Conservation (phyloP, 2,888 invertebrate genomes). For the Myopa testacea region DNA sequence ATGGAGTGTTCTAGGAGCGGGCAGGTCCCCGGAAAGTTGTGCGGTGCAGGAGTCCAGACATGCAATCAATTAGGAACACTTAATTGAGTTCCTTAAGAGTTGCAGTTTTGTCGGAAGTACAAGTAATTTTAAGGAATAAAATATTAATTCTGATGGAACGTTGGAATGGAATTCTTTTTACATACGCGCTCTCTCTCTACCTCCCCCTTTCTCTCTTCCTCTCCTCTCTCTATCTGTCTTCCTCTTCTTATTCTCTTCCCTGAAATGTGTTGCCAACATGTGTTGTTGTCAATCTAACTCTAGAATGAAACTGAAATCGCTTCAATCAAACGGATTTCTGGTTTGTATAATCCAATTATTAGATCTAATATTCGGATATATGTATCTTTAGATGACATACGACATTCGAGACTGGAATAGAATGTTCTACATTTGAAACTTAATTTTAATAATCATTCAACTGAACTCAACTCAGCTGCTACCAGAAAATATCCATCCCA, state of each 20-base stretch:
- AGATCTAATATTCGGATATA: too few species aligned
- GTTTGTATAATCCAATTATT: too few species aligned
- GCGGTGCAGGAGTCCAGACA: neutral
- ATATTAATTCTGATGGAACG: slow-evolving; percentile 7
- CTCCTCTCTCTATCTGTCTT: neutral
- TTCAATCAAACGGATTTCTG: too few species aligned
- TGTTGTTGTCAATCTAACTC: too few species aligned
- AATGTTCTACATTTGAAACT: neutral
- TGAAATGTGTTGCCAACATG: too few species aligned
- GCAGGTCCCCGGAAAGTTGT: neutral
- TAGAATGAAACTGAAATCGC: too few species aligned
- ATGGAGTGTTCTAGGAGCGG: neutral
- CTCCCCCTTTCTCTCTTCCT: neutral
- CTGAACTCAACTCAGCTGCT: neutral
- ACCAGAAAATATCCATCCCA: neutral
- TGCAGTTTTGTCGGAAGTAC: neutral
- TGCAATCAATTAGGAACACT: slow-evolving; percentile 10
- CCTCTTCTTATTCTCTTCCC: neutral
- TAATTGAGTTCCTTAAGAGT: neutral
- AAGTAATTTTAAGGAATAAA: neutral
- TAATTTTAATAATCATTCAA: slow-evolving; percentile 15
- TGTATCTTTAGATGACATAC: too few species aligned
- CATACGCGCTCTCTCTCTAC: neutral
- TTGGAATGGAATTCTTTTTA: neutral
- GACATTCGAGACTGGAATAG: too few species aligned